phyloP scores from a whole-genome alignment of 1,140 invertebrate species.

The Atta cephalotes region DNA sequence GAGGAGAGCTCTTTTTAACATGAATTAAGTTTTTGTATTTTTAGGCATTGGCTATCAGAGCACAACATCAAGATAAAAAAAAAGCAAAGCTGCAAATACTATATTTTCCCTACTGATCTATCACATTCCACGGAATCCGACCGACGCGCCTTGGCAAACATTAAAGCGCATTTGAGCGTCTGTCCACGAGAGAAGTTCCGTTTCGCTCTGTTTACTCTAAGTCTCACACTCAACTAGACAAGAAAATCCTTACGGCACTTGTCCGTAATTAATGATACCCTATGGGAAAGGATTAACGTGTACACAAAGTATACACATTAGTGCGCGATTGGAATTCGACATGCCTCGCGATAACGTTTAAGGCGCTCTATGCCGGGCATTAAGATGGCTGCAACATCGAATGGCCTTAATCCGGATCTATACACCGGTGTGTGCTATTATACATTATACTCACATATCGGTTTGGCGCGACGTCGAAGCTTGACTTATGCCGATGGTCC shows the following conservation, averaged over 20 bases:
- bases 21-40: background rate
- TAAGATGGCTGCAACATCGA: slow-evolving; percentile 42
- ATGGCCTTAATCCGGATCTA: slow-evolving; percentile 70
- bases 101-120: background rate
- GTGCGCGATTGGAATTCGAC: slow-evolving; percentile 34
- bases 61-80: slow-evolving; percentile 1
- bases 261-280: slow-evolving; percentile 68
- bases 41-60: background rate
- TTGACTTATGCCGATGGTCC: slow-evolving; percentile 69
- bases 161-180: slow-evolving; percentile 33
- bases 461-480: slow-evolving; percentile 58
- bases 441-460: slow-evolving; percentile 44
- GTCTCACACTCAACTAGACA: slow-evolving; percentile 18
- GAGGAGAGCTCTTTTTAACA: background rate
- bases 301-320: slow-evolving; percentile 54
- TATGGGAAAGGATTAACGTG: slow-evolving; percentile 53
- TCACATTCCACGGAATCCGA: background rate
- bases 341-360: slow-evolving; percentile 59
- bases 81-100: background rate
- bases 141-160: background rate
- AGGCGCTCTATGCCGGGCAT: slow-evolving; percentile 30
- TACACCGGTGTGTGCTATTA: slow-evolving; percentile 28
- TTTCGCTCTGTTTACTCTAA: slow-evolving; percentile 38
- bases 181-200: slow-evolving; percentile 14
- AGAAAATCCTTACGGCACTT: slow-evolving; percentile 37